phyloP scores from a whole-genome alignment of 2,113 vertebrate genomes.

The Nothocercus nigrocapillus region DNA sequence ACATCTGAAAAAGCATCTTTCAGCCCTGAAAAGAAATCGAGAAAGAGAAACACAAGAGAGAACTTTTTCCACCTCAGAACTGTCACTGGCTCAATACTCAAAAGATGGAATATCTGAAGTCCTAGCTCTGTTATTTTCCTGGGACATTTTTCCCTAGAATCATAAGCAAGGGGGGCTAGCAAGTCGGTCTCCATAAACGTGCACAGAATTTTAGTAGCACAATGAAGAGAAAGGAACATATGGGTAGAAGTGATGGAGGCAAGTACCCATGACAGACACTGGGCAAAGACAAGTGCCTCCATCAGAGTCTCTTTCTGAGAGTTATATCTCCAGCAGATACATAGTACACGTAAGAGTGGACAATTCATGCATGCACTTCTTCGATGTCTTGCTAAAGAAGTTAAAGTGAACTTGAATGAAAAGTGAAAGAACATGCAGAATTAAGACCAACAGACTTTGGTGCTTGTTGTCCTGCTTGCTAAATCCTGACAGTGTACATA shows the following conservation, averaged over 20 bases:
- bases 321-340: background rate
- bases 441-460: background rate
- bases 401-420: background rate
- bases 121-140: background rate
- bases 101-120: background rate
- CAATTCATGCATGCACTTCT: rapidly evolving
- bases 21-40: background rate
- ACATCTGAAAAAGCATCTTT: background rate
- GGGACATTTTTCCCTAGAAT: too few relatives aligned
- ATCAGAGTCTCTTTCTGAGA: background rate
- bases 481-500: background rate
- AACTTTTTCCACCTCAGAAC: background rate
- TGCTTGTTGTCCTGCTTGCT: background rate
- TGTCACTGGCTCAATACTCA: background rate
- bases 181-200: background rate
- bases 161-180: background rate
- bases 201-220: background rate
- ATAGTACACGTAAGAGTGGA: background rate
- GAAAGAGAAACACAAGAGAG: background rate
- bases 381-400: background rate
- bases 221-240: background rate
- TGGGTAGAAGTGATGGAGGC: background rate
- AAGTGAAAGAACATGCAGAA: background rate
- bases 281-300: background rate
- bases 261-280: background rate